phyloP scores from a whole-genome alignment of 2,888 invertebrate genomes.

The Himalopsyche kuldschensis region DNA sequence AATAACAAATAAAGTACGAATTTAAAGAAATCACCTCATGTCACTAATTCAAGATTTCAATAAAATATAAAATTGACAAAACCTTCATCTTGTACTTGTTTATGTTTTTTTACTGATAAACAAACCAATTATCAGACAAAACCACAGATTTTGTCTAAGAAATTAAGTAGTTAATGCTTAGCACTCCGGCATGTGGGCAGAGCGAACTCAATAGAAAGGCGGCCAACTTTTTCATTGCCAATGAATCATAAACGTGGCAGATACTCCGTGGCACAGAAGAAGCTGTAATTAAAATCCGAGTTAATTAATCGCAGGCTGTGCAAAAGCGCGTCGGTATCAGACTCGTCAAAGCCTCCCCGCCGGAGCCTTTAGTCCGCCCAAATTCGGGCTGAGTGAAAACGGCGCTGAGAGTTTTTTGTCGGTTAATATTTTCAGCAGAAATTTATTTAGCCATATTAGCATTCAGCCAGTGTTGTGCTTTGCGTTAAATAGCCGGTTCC shows the following conservation, averaged over 20 bases:
- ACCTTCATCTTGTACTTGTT: too few relatives aligned
- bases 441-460: not conserved
- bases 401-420: not conserved
- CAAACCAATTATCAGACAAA: not conserved
- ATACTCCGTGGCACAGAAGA: not conserved
- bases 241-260: slow-evolving; percentile 7
- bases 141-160: not conserved
- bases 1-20: too few relatives aligned
- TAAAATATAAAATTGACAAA: too few relatives aligned
- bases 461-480: not conserved
- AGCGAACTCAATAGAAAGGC: not conserved
- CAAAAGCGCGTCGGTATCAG: not conserved
- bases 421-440: not conserved
- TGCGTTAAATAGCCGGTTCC: too few relatives aligned
- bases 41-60: too few relatives aligned
- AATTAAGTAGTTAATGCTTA: not conserved
- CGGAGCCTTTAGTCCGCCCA: not conserved
- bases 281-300: slow-evolving; percentile 4
- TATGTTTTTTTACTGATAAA: not conserved
- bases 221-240: slow-evolving; percentile 10
- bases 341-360: not conserved
- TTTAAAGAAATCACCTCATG: too few relatives aligned
- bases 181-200: not conserved
- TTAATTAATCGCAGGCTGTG: slow-evolving; percentile 13
- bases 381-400: not conserved